These are phyloP conservation scores for Papilio demoleus DNA, from an alignment of 2,888 invertebrate genomes.

Conservation along the genomic window DNA sequence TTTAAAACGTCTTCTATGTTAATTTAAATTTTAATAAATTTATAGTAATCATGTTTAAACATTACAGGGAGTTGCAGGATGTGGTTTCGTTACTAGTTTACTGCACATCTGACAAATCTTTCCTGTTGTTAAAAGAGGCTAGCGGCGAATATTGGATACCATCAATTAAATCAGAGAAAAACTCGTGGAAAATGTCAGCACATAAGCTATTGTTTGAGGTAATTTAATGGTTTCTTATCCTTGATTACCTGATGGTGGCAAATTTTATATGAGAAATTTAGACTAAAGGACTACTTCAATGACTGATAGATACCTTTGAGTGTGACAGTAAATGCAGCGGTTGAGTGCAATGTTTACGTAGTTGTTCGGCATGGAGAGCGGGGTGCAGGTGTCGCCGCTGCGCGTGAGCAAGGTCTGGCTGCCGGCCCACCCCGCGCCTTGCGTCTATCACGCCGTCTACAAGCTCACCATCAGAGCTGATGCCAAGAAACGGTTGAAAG, in stretches of 20 bases:
- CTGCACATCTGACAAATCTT: slow-evolving; percentile 63
- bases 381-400: slow-evolving; percentile 56
- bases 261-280: not conserved
- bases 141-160: slow-evolving; percentile 72
- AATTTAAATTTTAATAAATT: slow-evolving; percentile 15
- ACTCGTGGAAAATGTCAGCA: slow-evolving; percentile 69
- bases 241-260: not conserved
- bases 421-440: slow-evolving; percentile 56
- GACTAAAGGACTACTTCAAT: not conserved
- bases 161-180: slow-evolving; percentile 64
- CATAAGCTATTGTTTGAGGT: slow-evolving; percentile 69
- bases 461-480: slow-evolving; percentile 63
- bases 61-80: slow-evolving; percentile 65
- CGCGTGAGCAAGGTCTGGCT: slow-evolving; percentile 70
- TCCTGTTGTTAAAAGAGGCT: slow-evolving; percentile 62
- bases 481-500: slow-evolving; percentile 63
- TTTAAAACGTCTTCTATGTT: not conserved
- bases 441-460: slow-evolving; percentile 68
- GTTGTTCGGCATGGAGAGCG: slow-evolving; percentile 63
- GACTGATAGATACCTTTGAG: not conserved
- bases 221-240: slow-evolving; percentile 3
- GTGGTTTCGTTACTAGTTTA: slow-evolving; percentile 69
- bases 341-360: too few species aligned
- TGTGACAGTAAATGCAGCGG: not conserved
- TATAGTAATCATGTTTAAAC: slow-evolving; percentile 61